These are phyloP conservation scores for Amphiprion ocellaris DNA, from an alignment of 2,113 vertebrate species.

Conservation along the genomic window DNA sequence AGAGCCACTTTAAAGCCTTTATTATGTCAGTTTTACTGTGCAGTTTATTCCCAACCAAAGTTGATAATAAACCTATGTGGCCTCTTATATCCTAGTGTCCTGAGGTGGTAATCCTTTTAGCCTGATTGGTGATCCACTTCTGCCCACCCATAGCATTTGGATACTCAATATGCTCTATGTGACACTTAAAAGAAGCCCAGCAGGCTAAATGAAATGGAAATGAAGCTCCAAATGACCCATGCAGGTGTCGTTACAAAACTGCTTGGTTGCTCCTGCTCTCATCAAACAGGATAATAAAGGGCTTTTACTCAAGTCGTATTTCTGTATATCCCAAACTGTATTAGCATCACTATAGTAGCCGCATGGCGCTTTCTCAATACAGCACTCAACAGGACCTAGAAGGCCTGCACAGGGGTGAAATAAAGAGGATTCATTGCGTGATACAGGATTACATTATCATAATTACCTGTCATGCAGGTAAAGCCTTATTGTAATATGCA, in stretches of 20 bases:
- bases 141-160: not conserved
- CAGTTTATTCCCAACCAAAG: not conserved
- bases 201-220: not conserved
- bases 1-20: not conserved
- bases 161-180: too few species aligned
- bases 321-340: constrained; percentile 1
- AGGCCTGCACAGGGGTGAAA: constrained; percentile 7
- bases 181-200: not conserved
- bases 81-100: too few species aligned
- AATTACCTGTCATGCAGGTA: constrained; percentile 18
- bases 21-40: not conserved
- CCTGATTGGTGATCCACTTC: not conserved
- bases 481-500: constrained; percentile 7
- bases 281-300: constrained; percentile 21
- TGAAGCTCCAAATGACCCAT: not conserved
- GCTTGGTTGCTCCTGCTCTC: constrained; percentile 61
- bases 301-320: constrained; percentile 20
- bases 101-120: not conserved
- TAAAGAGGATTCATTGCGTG: constrained; percentile 34
- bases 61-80: not conserved
- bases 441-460: constrained; percentile 32
- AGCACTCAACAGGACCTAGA: constrained; percentile 23
- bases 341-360: constrained; percentile 21
- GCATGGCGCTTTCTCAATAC: constrained; percentile 28
- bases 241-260: constrained; percentile 44